Percentiles rank a stretch among this genome's conserved stretches.
phyloP scores from a whole-genome alignment of 2,888 invertebrate genomes.

The Drepanosiphum platanoidis region DNA sequence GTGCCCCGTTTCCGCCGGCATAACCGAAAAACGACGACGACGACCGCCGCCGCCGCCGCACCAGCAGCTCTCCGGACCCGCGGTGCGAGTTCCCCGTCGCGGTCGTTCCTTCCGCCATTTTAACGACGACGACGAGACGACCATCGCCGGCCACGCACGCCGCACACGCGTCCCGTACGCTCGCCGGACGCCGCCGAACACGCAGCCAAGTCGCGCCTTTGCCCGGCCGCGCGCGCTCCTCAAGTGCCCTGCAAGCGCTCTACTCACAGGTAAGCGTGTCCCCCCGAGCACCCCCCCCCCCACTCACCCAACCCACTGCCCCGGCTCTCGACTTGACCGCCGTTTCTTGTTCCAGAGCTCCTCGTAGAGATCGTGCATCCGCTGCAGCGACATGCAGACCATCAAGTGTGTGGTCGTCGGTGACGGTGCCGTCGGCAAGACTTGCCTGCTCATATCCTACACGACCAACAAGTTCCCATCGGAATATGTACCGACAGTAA shows the following conservation, averaged over 20 bases:
- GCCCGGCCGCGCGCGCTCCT: neutral
- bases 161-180: no score
- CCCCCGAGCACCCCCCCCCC: neutral
- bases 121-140: neutral
- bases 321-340: neutral
- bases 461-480: conserved; percentile 93
- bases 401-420: conserved; percentile 93
- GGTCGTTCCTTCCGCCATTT: conserved; percentile 34
- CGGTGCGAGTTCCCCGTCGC: no score
- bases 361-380: neutral
- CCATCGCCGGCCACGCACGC: no score
- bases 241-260: neutral
- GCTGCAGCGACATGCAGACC: conserved; percentile 65
- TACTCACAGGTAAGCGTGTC: neutral
- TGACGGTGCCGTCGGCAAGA: conserved; percentile 93
- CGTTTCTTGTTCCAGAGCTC: conserved; percentile 6
- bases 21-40: no score
- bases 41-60: neutral
- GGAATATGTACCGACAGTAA: conserved; percentile 91
- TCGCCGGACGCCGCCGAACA: neutral
- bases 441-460: conserved; percentile 92
- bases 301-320: neutral
- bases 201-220: neutral
- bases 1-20: no score
- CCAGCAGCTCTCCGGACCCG: neutral